Conservation (phyloP, 2,113 vertebrate genomes). For the Varanus salvator region DNA sequence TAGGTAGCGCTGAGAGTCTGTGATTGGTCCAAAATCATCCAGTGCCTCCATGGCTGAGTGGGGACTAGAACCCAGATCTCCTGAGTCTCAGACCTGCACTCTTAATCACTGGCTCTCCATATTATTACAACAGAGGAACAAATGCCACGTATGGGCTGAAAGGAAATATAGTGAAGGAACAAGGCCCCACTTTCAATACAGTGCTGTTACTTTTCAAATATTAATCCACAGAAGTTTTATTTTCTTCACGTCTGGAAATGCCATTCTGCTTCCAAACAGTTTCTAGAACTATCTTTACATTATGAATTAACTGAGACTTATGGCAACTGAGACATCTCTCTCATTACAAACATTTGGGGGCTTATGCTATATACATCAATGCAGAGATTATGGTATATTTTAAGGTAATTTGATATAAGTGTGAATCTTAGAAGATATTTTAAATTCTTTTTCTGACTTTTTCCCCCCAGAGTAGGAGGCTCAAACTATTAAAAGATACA, state of each 20-base stretch:
- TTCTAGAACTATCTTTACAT: not conserved
- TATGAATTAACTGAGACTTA: not conserved
- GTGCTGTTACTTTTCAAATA: not conserved
- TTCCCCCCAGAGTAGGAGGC: slow-evolving; percentile 77
- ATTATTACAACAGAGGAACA: not conserved
- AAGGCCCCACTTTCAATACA: not conserved
- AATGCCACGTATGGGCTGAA: not conserved
- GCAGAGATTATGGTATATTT: slow-evolving; percentile 55
- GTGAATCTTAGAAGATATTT: slow-evolving; percentile 76
- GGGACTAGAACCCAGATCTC: no score
- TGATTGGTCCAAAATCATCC: no score
- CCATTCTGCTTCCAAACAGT: not conserved
- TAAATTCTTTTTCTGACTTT: slow-evolving; percentile 73
- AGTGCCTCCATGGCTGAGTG: no score
- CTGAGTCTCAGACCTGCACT: no score
- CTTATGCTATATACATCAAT: slow-evolving; percentile 46
- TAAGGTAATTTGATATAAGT: slow-evolving; percentile 68
- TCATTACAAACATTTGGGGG: not conserved
- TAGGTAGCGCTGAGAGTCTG: no score
- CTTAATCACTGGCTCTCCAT: no score
- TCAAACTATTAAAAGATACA: slow-evolving; percentile 77
- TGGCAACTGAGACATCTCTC: not conserved
- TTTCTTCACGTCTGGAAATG: not conserved
- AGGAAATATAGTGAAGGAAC: not conserved
- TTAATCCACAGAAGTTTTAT: not conserved